These are phyloP conservation scores for Galaxea fascicularis DNA, from an alignment of 92 coral and sea anemone genomes.

Conservation along the genomic window DNA sequence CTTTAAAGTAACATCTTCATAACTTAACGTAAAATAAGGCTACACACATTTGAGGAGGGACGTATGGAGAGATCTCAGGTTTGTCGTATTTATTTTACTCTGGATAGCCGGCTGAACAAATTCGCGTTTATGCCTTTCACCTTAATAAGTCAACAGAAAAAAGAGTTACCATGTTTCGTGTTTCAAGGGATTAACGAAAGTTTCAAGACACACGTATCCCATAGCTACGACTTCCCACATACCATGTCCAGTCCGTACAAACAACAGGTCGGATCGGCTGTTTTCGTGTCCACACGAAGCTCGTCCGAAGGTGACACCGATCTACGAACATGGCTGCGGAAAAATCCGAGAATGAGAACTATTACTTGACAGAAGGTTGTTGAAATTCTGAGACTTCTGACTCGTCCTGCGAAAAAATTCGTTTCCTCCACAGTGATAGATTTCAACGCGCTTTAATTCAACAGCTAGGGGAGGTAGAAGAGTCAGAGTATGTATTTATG, in stretches of 20 bases:
- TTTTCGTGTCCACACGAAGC: slow-evolving; percentile 83
- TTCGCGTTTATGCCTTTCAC: not conserved
- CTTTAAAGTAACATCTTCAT: too few species aligned
- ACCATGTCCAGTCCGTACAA: slow-evolving; percentile 91
- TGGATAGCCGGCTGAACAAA: too few species aligned
- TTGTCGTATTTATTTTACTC: too few species aligned
- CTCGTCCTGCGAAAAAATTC: too few species aligned
- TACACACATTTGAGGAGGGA: too few species aligned
- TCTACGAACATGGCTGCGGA: slow-evolving; percentile 40
- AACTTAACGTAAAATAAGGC: too few species aligned
- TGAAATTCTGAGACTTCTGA: too few species aligned
- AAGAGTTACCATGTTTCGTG: not conserved
- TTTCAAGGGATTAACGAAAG: not conserved
- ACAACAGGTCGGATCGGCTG: slow-evolving; percentile 82
- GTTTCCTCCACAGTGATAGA: not conserved
- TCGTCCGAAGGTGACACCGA: slow-evolving; percentile 70
- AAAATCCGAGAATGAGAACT: not conserved
- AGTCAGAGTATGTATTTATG: too few species aligned
- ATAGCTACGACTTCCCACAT: not conserved
- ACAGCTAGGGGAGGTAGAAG: not conserved
- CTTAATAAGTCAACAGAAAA: not conserved
- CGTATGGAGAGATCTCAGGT: too few species aligned
- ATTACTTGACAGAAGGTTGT: not conserved
- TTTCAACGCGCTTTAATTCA: not conserved
- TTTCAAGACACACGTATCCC: not conserved